Percentiles rank a stretch among this genome's conserved stretches.
These are phyloP conservation scores for Limnephilus lunatus DNA, from an alignment of 2,888 invertebrate genomes.

Conservation along the genomic window DNA sequence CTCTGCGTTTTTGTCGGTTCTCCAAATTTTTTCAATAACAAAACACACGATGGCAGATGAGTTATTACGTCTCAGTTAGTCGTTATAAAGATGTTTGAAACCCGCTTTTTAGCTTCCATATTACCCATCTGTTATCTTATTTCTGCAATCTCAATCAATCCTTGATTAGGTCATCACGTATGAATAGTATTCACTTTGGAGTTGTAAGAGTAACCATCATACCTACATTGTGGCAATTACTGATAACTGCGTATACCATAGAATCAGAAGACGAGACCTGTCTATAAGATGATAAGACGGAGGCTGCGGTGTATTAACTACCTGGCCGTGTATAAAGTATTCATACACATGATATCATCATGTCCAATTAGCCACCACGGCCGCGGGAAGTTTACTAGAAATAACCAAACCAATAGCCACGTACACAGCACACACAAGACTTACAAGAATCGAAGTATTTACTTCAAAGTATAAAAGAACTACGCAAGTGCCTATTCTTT, in stretches of 20 bases:
- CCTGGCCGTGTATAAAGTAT: not conserved
- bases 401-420: not conserved
- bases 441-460: not conserved
- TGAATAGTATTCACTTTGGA: not conserved
- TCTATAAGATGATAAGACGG: not conserved
- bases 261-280: conserved; percentile 4
- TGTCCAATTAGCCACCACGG: conserved; percentile 14
- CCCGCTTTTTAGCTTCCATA: not conserved
- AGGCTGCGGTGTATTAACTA: not conserved
- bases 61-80: not conserved
- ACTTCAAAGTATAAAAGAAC: not conserved
- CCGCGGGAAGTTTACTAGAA: not conserved
- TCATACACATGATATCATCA: conserved; percentile 7
- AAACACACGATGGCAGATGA: not conserved
- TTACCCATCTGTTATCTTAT: not conserved
- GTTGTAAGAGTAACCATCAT: not conserved
- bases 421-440: not conserved
- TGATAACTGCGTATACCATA: not conserved
- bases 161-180: not conserved
- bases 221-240: conserved; percentile 15
- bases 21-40: not conserved
- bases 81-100: not conserved
- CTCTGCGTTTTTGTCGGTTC: not conserved
- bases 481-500: not conserved
- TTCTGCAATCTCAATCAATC: conserved; percentile 2